These are phyloP conservation scores for Arion vulgaris DNA, from an alignment of 1,140 invertebrate species.

Conservation along the genomic window DNA sequence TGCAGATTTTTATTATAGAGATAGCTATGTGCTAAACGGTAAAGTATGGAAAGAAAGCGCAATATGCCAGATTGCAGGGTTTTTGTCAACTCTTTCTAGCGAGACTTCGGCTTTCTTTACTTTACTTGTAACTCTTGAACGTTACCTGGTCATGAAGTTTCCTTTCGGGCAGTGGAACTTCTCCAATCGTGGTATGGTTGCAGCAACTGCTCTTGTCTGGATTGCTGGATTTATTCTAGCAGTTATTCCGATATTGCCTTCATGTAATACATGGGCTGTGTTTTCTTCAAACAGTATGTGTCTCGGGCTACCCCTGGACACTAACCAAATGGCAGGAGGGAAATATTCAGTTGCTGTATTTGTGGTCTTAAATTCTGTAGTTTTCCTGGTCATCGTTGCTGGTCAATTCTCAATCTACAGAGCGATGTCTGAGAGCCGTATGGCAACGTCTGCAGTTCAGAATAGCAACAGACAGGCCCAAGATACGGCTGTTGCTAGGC, in stretches of 20 bases:
- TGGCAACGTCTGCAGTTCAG: constrained; percentile 39
- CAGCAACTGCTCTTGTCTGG: background rate
- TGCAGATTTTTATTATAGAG: constrained; percentile 41
- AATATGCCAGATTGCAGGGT: constrained; percentile 58
- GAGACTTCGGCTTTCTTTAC: constrained; percentile 43
- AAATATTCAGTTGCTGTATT: constrained; percentile 33
- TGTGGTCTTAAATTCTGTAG: constrained; percentile 38
- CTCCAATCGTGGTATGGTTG: background rate
- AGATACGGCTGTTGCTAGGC: constrained; percentile 47
- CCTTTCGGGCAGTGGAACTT: constrained; percentile 48
- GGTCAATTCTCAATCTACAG: constrained; percentile 29
- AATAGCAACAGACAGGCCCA: constrained; percentile 44
- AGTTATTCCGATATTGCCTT: background rate
- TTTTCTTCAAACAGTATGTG: constrained; percentile 12
- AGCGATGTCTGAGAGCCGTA: background rate
- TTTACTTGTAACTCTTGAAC: constrained; percentile 52
- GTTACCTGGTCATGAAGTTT: constrained; percentile 55
- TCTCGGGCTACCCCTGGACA: constrained; percentile 26
- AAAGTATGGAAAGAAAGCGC: constrained; percentile 50
- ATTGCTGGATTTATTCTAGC: background rate
- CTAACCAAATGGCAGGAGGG: constrained; percentile 10
- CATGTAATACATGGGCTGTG: background rate
- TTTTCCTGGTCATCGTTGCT: constrained; percentile 33
- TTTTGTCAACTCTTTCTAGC: constrained; percentile 55
- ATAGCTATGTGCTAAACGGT: constrained; percentile 55